Base-by-base conservation (phyloP, 2,797 vertebrate genomes). In the Sebastiscus albofasciatus region DNA sequence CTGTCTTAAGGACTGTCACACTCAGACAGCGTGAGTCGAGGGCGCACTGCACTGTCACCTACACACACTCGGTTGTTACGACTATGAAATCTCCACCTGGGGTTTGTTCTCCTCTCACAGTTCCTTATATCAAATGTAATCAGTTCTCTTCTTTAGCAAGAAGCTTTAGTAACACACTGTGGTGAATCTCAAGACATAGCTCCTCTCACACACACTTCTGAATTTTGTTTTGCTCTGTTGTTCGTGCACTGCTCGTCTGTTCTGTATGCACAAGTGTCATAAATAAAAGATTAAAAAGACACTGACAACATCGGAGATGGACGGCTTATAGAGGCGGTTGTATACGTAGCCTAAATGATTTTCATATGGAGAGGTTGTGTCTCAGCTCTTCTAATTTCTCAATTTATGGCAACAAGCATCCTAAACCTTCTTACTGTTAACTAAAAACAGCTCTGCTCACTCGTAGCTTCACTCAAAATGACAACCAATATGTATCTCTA, bases 1-100 rank as follows among this genome's bases (percentile, higher is more conserved):
- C 12, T 87, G 0, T 87, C 77, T 79, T 86, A 86, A 89, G 92
- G 80, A 93, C 88, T 6, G 22, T 64, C 3, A 22, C 87, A 54
- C 4, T 72, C 12, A 84, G 81, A 1, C 94, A 94, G 7, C 12
- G 81, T 29, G 34, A 55, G 42, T n/a, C 3, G 13, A 72, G 59
- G 46, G 31, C 12, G 42, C 33, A 36, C 14, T 54, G 73, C 7
- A 16, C 16, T 36, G 52, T 33, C 29, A 39, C 18, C 42, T 5
- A 7, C 13, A 54, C 46, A 54, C 46, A 34, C 31, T 39, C 2
- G 1, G 4, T 34, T 55, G 13, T 78, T 65, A 60, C 3, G 49
- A 42, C 22, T 10, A 13, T 60, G 46, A 79, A 62, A 75, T 42
- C 27, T 65, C 14, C 10, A 71, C 16, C 27, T 29, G 26, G 52